A percentile compares a stretch with the other conserved stretches of the same genome.
Evolutionary conservation across 1,140 invertebrate species (phyloP).

Genomic region (Sinonovacula constricta): DNA sequence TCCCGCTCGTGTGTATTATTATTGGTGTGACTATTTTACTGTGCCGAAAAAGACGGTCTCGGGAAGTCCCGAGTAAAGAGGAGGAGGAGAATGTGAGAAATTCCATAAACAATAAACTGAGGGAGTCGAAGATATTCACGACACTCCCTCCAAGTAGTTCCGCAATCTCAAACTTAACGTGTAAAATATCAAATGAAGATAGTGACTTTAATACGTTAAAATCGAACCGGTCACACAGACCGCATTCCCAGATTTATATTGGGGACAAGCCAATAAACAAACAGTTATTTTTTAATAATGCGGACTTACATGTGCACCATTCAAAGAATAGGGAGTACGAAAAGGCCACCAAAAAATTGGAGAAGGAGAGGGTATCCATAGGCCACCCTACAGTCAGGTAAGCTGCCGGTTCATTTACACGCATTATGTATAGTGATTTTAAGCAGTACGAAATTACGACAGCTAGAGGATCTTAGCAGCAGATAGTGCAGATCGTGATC

Average conservation of each 20-base stretch:
- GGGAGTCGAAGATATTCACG: slow-evolving; percentile 49
- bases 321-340: slow-evolving; percentile 50
- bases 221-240: slow-evolving; percentile 38
- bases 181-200: slow-evolving; percentile 50
- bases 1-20: slow-evolving; percentile 70
- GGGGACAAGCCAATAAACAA: slow-evolving; percentile 57
- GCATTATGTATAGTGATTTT: too few species aligned
- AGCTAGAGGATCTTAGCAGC: too few species aligned
- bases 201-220: slow-evolving; percentile 56
- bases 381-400: slow-evolving; percentile 51
- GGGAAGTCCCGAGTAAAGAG: slow-evolving; percentile 31
- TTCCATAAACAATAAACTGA: slow-evolving; percentile 66
- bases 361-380: slow-evolving; percentile 57
- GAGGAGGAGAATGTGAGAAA: slow-evolving; percentile 69
- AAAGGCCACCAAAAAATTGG: slow-evolving; percentile 57
- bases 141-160: slow-evolving; percentile 47
- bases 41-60: slow-evolving; percentile 55
- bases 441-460: too few species aligned
- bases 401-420: too few species aligned
- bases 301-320: slow-evolving; percentile 49
- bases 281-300: slow-evolving; percentile 59
- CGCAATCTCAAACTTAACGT: slow-evolving; percentile 43
- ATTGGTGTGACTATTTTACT: slow-evolving; percentile 67
- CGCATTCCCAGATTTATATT: slow-evolving; percentile 48
- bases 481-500: too few species aligned